Evolutionary conservation across 2,888 invertebrate genomes (phyloP).

Genomic region (Orchesellides sinensis): DNA sequence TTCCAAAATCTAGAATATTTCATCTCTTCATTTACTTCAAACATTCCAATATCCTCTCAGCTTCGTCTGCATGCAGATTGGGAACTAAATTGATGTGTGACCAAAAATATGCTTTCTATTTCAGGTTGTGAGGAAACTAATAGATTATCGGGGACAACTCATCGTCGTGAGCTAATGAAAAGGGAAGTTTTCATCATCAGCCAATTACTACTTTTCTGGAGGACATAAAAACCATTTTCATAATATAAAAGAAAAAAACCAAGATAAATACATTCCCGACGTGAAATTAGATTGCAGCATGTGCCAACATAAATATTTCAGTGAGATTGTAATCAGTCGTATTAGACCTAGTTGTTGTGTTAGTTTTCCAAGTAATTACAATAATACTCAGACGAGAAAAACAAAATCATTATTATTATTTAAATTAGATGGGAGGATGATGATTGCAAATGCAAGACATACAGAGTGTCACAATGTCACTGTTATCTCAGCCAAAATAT

Average conservation of each 20-base stretch:
- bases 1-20: too few species aligned
- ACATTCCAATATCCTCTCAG: too few species aligned
- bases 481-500: too few species aligned
- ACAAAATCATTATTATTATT: not conserved
- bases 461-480: too few species aligned
- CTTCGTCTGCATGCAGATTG: too few species aligned
- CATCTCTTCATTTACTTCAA: too few species aligned
- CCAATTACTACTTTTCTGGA: not conserved
- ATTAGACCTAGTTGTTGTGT: not conserved
- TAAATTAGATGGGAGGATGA: not conserved
- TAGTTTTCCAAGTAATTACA: not conserved
- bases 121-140: too few species aligned
- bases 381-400: not conserved
- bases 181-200: not conserved
- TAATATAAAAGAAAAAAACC: not conserved
- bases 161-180: not conserved
- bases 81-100: too few species aligned
- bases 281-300: conserved; percentile 18
- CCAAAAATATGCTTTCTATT: too few species aligned
- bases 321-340: conserved; percentile 2
- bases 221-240: not conserved
- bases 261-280: not conserved
- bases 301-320: conserved; percentile 39
- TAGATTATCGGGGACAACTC: too few species aligned
- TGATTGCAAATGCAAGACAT: not conserved